phyloP scores from a whole-genome alignment of 2,797 vertebrate genomes.

The Lepilemur septentrionalis region DNA sequence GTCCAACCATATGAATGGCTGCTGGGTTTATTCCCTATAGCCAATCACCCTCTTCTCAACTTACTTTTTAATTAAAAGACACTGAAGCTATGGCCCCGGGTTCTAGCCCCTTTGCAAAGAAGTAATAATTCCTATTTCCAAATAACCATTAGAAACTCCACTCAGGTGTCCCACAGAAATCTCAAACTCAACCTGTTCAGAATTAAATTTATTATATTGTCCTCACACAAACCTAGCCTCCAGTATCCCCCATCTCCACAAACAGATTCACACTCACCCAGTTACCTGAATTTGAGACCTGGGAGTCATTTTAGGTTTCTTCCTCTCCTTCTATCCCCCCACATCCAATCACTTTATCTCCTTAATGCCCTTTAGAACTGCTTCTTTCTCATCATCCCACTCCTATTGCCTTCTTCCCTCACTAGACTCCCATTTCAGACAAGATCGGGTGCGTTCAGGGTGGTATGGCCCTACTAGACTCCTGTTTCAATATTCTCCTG shows the following conservation, averaged over 20 bases:
- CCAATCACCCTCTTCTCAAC: not conserved
- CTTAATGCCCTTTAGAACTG: not conserved
- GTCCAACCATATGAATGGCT: not conserved
- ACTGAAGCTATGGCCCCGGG: not conserved
- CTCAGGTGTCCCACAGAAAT: not conserved
- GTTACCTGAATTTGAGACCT: not conserved
- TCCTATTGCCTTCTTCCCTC: not conserved
- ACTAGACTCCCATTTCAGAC: not conserved
- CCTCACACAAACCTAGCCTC: not conserved
- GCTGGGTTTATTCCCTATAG: not conserved
- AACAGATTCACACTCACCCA: not conserved
- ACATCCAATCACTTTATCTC: not conserved
- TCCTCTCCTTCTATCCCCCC: not conserved
- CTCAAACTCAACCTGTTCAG: not conserved
- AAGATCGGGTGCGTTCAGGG: no score
- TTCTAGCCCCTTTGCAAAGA: not conserved
- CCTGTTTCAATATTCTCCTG: not conserved
- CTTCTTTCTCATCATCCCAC: not conserved
- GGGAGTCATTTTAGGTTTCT: not conserved
- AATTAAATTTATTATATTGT: not conserved
- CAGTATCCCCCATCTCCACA: not conserved
- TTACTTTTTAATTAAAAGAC: constrained; percentile 31
- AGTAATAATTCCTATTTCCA: constrained; percentile 21
- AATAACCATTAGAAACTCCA: not conserved
- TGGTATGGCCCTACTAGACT: not conserved